Percentiles rank a stretch among this genome's conserved stretches.
Evolutionary conservation across 2,113 vertebrate genomes (phyloP).

Genomic region (Oreotrochilus melanogaster): DNA sequence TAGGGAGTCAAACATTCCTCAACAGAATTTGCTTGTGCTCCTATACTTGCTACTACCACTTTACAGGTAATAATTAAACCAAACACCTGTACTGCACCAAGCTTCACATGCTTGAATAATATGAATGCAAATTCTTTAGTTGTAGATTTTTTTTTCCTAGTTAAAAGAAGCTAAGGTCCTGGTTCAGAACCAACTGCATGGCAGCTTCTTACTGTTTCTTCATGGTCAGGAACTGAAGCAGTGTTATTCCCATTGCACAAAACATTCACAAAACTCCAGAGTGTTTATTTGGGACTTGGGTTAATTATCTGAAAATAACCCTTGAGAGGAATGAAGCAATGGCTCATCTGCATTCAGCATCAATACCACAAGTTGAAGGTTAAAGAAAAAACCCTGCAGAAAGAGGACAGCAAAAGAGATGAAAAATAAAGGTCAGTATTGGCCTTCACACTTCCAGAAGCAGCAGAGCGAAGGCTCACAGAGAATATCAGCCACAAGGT

Average conservation of each 20-base stretch:
- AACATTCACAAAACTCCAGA: not conserved
- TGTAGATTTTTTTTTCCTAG: not conserved
- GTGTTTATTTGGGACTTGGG: not conserved
- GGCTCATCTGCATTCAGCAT: not conserved
- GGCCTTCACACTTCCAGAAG: not conserved
- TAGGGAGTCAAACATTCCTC: not conserved
- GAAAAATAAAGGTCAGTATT: not conserved
- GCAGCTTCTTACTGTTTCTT: not conserved
- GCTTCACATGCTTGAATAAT: slow-evolving; percentile 1
- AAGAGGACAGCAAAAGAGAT: not conserved
- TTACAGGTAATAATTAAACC: not conserved
- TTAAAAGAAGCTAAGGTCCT: not conserved
- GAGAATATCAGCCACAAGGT: not conserved
- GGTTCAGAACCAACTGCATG: not conserved
- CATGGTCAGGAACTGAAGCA: not conserved
- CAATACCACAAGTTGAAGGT: not conserved
- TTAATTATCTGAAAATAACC: not conserved
- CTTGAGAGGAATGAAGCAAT: not conserved
- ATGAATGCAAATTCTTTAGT: not conserved
- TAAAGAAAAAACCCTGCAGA: not conserved
- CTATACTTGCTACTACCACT: not conserved
- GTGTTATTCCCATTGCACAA: not conserved
- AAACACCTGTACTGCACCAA: not conserved
- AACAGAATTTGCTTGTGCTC: not conserved
- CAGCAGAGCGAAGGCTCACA: not conserved